Evolutionary conservation across 1,140 invertebrate genomes (phyloP).

Genomic region (Yoshiicerus persimilis): DNA sequence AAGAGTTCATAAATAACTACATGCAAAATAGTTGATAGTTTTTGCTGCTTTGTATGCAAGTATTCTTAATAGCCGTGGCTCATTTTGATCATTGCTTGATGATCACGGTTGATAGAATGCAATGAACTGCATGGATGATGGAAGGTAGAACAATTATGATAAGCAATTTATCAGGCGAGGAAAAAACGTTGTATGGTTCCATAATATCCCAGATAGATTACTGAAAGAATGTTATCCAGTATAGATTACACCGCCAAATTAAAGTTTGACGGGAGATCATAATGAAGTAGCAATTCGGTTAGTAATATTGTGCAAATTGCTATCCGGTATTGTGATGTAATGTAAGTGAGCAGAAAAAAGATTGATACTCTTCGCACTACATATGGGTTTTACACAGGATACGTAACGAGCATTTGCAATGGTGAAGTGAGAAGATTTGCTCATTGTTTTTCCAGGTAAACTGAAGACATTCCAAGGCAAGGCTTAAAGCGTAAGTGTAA

Average conservation of each 20-base stretch:
- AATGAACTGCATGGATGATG: neutral
- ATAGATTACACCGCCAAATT: neutral
- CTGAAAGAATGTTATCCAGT: neutral
- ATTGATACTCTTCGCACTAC: neutral
- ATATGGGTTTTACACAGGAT: neutral
- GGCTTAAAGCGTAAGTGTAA: neutral
- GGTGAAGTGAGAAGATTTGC: neutral
- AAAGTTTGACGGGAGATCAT: neutral
- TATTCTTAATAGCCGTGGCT: neutral
- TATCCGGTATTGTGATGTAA: neutral
- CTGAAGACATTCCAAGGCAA: neutral
- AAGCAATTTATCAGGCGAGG: neutral
- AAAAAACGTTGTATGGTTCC: neutral
- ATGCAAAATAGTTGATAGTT: neutral
- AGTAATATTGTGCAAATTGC: neutral
- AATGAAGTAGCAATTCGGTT: neutral
- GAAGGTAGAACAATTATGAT: neutral
- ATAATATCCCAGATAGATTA: neutral
- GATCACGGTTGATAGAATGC: neutral
- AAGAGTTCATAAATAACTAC: neutral
- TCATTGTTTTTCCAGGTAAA: slow-evolving; percentile 16
- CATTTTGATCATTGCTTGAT: neutral
- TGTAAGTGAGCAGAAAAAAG: neutral
- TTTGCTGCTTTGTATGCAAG: neutral
- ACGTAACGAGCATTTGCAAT: neutral